These are phyloP conservation scores for Misgurnus mizolepis DNA, from an alignment of 2,113 vertebrate species.

Conservation along the genomic window DNA sequence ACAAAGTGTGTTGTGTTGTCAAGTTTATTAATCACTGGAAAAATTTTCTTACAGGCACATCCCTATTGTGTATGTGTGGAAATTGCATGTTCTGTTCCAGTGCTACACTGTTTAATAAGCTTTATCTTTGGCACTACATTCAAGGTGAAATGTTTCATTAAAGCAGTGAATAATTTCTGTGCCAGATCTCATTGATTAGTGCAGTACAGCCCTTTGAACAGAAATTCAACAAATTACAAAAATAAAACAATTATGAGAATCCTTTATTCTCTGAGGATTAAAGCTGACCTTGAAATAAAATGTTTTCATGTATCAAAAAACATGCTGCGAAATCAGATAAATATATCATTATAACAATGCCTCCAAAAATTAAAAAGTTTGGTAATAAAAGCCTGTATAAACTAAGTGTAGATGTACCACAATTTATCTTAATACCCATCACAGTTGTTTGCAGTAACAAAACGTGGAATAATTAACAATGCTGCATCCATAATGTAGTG, in stretches of 20 bases:
- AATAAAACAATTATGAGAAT: neutral
- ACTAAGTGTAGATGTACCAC: neutral
- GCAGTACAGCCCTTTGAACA: too few relatives aligned
- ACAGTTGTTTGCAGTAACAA: neutral
- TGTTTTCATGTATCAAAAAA: neutral
- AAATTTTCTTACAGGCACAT: too few relatives aligned
- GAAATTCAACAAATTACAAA: neutral
- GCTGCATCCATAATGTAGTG: neutral
- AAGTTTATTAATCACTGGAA: too few relatives aligned
- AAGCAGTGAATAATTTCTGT: neutral
- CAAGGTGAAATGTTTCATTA: neutral
- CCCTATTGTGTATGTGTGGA: too few relatives aligned
- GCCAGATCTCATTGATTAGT: too few relatives aligned
- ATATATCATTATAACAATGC: neutral
- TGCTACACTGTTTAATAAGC: too few relatives aligned
- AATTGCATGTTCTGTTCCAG: too few relatives aligned
- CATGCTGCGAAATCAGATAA: neutral
- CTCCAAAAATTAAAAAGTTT: neutral
- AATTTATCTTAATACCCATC: neutral
- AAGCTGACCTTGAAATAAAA: neutral
- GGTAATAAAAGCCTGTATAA: neutral
- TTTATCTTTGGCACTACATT: too few relatives aligned
- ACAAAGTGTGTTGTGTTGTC: too few relatives aligned
- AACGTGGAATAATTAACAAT: conserved; percentile 17
- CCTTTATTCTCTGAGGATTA: conserved; percentile 1